phyloP scores from a whole-genome alignment of 2,888 invertebrate species.

The Glaucopsyche alexis region DNA sequence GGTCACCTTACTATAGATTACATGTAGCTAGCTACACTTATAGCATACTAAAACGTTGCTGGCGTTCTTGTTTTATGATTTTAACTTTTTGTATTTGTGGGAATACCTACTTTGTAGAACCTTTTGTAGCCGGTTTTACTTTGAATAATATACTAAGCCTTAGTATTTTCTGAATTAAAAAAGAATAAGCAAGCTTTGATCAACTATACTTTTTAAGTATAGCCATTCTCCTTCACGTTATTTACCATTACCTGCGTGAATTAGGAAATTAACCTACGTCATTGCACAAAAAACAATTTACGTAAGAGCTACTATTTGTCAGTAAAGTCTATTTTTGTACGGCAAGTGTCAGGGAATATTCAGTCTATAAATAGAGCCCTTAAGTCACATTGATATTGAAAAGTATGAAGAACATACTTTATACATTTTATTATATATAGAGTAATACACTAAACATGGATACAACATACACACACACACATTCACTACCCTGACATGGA shows the following conservation, averaged over 20 bases:
- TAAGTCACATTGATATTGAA: background rate
- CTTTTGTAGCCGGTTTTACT: background rate
- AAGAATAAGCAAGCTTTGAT: background rate
- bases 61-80: constrained; percentile 22
- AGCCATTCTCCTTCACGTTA: background rate
- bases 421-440: too few species aligned
- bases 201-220: background rate
- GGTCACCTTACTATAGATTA: constrained; percentile 79
- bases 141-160: background rate
- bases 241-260: background rate
- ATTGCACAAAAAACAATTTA: constrained; percentile 14
- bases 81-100: constrained; percentile 27
- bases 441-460: too few species aligned
- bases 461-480: too few species aligned
- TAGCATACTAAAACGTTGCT: constrained; percentile 41
- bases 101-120: background rate
- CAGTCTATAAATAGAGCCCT: background rate
- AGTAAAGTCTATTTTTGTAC: background rate
- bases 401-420: background rate
- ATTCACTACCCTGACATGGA: too few species aligned
- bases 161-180: background rate
- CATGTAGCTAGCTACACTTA: constrained; percentile 50
- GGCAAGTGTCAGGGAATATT: background rate
- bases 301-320: constrained; percentile 4
- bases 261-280: constrained; percentile 3